phyloP scores from a whole-genome alignment of 1,140 invertebrate species.

The Papilio polytes region DNA sequence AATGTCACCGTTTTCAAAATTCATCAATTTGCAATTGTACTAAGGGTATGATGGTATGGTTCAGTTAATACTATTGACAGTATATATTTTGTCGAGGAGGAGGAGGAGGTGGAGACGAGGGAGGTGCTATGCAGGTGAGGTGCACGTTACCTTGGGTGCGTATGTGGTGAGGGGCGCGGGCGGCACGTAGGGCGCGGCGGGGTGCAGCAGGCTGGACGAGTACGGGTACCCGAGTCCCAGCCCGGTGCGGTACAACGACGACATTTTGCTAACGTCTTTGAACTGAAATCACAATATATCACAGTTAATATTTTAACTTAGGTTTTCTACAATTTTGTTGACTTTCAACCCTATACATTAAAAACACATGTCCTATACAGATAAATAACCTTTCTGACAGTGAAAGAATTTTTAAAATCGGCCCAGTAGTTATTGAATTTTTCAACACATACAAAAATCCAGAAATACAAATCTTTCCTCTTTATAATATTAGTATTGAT shows the following conservation, averaged over 20 bases:
- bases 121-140: neutral
- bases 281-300: slow-evolving; percentile 85
- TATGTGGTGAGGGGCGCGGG: slow-evolving; percentile 88
- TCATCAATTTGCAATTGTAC: neutral
- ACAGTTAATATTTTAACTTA: neutral
- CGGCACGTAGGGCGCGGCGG: slow-evolving; percentile 73
- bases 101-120: neutral
- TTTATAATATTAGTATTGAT: too few species aligned
- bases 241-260: slow-evolving; percentile 91
- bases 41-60: too few species aligned
- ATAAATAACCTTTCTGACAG: too few species aligned
- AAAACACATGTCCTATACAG: too few species aligned
- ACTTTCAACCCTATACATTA: too few species aligned
- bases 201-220: slow-evolving; percentile 91
- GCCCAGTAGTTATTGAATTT: too few species aligned
- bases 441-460: too few species aligned
- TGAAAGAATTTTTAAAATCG: too few species aligned
- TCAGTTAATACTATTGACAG: too few species aligned
- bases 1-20: neutral
- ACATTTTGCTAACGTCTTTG: slow-evolving; percentile 95
- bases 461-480: too few species aligned
- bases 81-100: neutral
- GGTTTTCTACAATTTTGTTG: too few species aligned
- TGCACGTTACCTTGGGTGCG: slow-evolving; percentile 92
- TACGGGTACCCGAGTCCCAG: slow-evolving; percentile 91